Base-by-base conservation (phyloP, 2,888 invertebrate genomes). In the Lasioglossum leucozonium region DNA sequence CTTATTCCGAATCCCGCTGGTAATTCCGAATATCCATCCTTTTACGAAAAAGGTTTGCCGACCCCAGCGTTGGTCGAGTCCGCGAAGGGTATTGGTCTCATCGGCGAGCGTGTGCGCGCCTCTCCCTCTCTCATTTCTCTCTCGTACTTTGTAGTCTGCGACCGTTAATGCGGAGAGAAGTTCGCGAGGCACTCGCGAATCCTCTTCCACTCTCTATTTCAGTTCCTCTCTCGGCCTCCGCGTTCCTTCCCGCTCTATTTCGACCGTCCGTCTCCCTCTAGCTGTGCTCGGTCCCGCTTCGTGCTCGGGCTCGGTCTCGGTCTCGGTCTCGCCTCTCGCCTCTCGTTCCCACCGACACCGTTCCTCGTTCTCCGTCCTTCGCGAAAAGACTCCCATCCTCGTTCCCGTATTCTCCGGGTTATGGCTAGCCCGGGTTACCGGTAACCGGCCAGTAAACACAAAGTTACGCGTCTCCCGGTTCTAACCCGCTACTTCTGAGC, bases 91-190 rank as follows among this genome's bases (percentile, higher is more conserved):
- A 81, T 85, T 62, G 75, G 84, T 81, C 78, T 72, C 76, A 81
- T 76, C 78, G 84, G 51, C 67, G 69, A 86, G 30, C 58, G 84
- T 81, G 44, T 74, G 76, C 72, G 34, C 72, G 44, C 65, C 62
- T 85, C 73, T 42, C 62, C 55, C 58, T 75, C 85, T 84, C 72
- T 79, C 75, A 42, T 74, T 75, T 76, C 62, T 85, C 87, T 72
- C 82, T 76, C 77, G 73, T 76, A 81, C 83, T 82, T 83, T 86
- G 82, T 86, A 88, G 87, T 89, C 86, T 79, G 77, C 81, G 84
- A 86, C 84, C 83, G 90, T 89, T 89, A 89, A 89, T 85, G 84
- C 84, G 82, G 85, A 87, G 88, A 88, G 82, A 88, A 89, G 82
- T 89, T 81, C 67, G 74, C 74, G 81, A 75, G 80, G 76, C 85